Evolutionary conservation across 2,888 invertebrate species (phyloP), one percentile per base, ranked within the genome.

Genomic region (Eupithecia inturbata): DNA sequence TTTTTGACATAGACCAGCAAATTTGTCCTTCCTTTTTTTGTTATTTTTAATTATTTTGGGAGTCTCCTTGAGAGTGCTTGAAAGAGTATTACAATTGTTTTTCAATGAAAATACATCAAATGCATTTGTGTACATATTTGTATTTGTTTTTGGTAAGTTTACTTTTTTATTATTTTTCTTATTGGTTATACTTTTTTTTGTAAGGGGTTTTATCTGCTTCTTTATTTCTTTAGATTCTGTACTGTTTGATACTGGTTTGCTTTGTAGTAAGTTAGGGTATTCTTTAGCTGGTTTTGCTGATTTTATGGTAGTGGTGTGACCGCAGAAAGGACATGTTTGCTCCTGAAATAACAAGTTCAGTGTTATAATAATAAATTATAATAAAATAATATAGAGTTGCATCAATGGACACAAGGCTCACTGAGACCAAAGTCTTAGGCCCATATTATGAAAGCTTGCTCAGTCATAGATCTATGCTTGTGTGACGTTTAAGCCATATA

Each of bases 11-110:
- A 94, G 81, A 1, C 94, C 94, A 31, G 94, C 94, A 90, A 88
- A 94, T 77, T 91, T 94, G 66, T 92, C 93, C 76, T 93, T 94
- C 81, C 87, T 93, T 83, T 85, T 92, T 83, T 93, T 94, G 81
- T 89, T 92, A 75, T 93, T 94, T 74, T 91, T 92, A 71, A 92
- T 91, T 33, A 89, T 80, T 84, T 90, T 92, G n/a, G 86, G 80
- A 64, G 82, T 72, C 63, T 82, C 81, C 73, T 89, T 89, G 1
- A 83, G 78, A 36, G 78, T 67, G 74, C 78, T 85, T 26, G 81
- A 68, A 9, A 93, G 64, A 28, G 78, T 85, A 82, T 93, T 94
- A 26, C 87, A 87, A 45, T 90, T 86, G 80, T 91, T 92, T 49
- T 85, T 84, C 62, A 94, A 78, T 33, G 91, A 91, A 82, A 92